A percentile compares a stretch with the other conserved stretches of the same genome.
Evolutionary conservation across 2,888 invertebrate genomes (phyloP).

Genomic region (Dynastes grantii): DNA sequence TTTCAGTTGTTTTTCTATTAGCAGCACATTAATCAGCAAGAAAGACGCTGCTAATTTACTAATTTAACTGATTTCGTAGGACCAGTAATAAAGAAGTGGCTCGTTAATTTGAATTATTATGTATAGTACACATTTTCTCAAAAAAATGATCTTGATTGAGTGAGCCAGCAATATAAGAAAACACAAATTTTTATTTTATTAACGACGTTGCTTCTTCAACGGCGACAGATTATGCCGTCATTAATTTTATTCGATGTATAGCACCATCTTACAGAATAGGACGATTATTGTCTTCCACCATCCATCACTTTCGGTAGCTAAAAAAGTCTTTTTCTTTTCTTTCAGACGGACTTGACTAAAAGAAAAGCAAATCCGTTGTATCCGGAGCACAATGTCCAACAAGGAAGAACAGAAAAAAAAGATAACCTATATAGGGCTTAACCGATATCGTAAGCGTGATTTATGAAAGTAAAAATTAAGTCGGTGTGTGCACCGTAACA

Average conservation of each 20-base stretch:
- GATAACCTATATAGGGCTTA: not conserved
- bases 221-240: slow-evolving; percentile 4
- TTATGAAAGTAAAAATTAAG: slow-evolving; percentile 1
- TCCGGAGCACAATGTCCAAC: not conserved
- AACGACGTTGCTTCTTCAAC: not conserved
- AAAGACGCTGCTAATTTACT: too few relatives aligned
- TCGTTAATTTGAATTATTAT: too few relatives aligned
- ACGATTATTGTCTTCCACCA: slow-evolving; percentile 26
- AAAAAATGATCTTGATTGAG: too few relatives aligned
- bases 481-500: too few relatives aligned
- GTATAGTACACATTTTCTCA: too few relatives aligned
- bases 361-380: slow-evolving; percentile 8
- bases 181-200: not conserved
- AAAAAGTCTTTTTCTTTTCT: slow-evolving; percentile 16
- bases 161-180: not conserved
- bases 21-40: too few relatives aligned
- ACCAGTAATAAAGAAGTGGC: too few relatives aligned
- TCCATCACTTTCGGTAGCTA: slow-evolving; percentile 28
- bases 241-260: slow-evolving; percentile 20
- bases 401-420: slow-evolving; percentile 10
- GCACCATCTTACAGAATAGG: not conserved
- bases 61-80: too few relatives aligned
- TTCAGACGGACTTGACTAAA: not conserved
- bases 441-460: not conserved
- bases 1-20: too few relatives aligned